Evolutionary conservation across 2,888 invertebrate species (phyloP).

Genomic region (Volucella inanis): DNA sequence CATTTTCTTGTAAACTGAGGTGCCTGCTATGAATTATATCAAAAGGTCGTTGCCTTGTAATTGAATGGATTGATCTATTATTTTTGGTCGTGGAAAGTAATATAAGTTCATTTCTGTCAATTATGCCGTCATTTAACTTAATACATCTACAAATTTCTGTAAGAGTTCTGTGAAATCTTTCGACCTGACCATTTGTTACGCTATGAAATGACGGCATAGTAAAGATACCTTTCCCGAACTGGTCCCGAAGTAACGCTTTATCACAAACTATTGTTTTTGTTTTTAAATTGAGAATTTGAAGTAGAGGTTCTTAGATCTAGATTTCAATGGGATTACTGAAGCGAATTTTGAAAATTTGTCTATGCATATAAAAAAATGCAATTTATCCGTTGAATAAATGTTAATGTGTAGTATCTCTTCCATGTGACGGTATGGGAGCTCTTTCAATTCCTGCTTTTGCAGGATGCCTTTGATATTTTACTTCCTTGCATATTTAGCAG

Average conservation of each 20-base stretch:
- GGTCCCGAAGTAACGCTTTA: neutral
- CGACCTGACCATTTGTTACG: slow-evolving; percentile 17
- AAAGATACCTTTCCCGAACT: too few species aligned
- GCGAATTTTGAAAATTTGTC: slow-evolving; percentile 18
- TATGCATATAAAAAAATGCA: slow-evolving; percentile 26
- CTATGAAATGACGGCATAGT: slow-evolving; percentile 5
- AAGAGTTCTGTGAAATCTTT: slow-evolving; percentile 18
- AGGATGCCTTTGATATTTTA: slow-evolving; percentile 23
- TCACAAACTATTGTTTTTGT: slow-evolving; percentile 19
- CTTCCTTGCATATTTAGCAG: slow-evolving; percentile 40
- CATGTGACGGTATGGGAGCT: slow-evolving; percentile 16
- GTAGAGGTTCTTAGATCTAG: slow-evolving; percentile 2
- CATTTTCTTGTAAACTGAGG: neutral
- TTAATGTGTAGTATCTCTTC: slow-evolving; percentile 32
- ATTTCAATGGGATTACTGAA: slow-evolving; percentile 12
- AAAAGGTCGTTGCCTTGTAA: slow-evolving; percentile 22
- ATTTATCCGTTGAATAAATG: slow-evolving; percentile 20
- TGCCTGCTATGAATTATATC: slow-evolving; percentile 14
- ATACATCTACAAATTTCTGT: slow-evolving; percentile 15
- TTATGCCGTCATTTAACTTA: neutral
- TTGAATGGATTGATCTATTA: slow-evolving; percentile 24
- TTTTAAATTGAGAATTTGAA: slow-evolving; percentile 6
- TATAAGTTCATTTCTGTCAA: slow-evolving; percentile 24
- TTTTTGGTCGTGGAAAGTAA: slow-evolving; percentile 28
- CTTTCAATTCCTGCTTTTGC: neutral